Evolutionary conservation across 2,888 invertebrate species (phyloP), one percentile per base, ranked within the genome.

Genomic region (Agonopterix heracliana): DNA sequence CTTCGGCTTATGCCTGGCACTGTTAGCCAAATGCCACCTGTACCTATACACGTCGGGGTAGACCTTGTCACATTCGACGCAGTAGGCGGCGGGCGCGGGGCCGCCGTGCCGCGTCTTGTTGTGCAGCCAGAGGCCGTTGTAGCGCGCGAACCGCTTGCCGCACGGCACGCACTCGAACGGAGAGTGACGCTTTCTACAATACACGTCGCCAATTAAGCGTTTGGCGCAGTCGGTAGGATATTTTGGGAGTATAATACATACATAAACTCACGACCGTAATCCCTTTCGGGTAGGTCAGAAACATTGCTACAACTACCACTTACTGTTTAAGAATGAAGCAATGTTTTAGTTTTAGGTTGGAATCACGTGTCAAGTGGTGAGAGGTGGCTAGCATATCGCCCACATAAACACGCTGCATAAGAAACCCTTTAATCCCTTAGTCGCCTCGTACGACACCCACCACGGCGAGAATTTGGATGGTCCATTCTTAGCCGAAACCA

Each of bases 111-210:
- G 34, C 0, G 64, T 56, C 46, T 70, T 74, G 14, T 71, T 73
- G 51, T 78, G 78, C 0, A 73, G 52, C 76, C 76, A 77, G 0
- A 76, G 60, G 0, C 74, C 74, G 50, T 69, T 72, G 65, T 74
- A 73, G 2, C 76, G 67, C 0, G 67, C 54, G 59, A 76, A 78
- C 0, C 53, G 52, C 11, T 68, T 72, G 41, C 60, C 51, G 48
- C 77, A 78, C 0, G 51, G 49, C 9, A 54, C 58, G 47, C 78
- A 78, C 47, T 64, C 63, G 36, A 64, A 64, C 0, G 66, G 60
- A 0, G 68, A 64, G 52, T 78, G 78, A 9, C 68, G 65, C 47
- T 71, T 77, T 47, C 76, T 74, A 44, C 0, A 49, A 53, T 3
- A 13, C 26, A 34, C 26, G 26, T 26, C 26, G 26, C 26, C 26